These are phyloP conservation scores for Lateolabrax maculatus DNA, from an alignment of 2,797 vertebrate genomes.

Conservation along the genomic window DNA sequence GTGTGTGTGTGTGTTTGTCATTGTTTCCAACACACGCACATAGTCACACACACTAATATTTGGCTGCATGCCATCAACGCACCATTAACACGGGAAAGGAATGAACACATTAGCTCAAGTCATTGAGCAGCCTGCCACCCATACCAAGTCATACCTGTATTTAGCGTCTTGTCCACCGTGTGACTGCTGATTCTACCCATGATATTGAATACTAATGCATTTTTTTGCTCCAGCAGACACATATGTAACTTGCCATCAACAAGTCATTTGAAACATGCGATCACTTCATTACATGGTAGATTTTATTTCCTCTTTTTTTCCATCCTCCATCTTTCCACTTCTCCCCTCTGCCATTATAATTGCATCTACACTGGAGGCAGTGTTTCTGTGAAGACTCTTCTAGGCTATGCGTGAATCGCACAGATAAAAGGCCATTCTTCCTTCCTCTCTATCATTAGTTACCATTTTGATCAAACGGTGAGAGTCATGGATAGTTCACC, in stretches of 20 bases:
- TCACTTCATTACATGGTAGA: slow-evolving; percentile 59
- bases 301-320: slow-evolving; percentile 25
- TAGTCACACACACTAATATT: slow-evolving; percentile 25
- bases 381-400: slow-evolving; percentile 18
- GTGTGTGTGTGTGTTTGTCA: slow-evolving; percentile 7
- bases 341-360: slow-evolving; percentile 28
- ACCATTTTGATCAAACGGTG: slow-evolving; percentile 56
- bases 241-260: slow-evolving; percentile 41
- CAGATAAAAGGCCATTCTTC: slow-evolving; percentile 58
- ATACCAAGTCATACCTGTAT: slow-evolving; percentile 45
- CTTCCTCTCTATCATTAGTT: slow-evolving; percentile 50
- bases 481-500: slow-evolving; percentile 65
- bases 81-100: slow-evolving; percentile 43
- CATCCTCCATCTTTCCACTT: slow-evolving; percentile 17
- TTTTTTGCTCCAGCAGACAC: slow-evolving; percentile 32
- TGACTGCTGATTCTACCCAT: slow-evolving; percentile 23
- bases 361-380: slow-evolving; percentile 33
- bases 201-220: slow-evolving; percentile 41
- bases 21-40: slow-evolving; percentile 43
- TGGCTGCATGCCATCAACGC: slow-evolving; percentile 57
- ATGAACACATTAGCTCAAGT: slow-evolving; percentile 69
- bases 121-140: slow-evolving; percentile 53
- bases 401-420: slow-evolving; percentile 6
- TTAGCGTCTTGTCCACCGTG: slow-evolving; percentile 16
- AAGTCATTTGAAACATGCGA: slow-evolving; percentile 51